These are phyloP conservation scores for Petrocephalus zakoni DNA, from an alignment of 2,113 vertebrate genomes.

Conservation along the genomic window DNA sequence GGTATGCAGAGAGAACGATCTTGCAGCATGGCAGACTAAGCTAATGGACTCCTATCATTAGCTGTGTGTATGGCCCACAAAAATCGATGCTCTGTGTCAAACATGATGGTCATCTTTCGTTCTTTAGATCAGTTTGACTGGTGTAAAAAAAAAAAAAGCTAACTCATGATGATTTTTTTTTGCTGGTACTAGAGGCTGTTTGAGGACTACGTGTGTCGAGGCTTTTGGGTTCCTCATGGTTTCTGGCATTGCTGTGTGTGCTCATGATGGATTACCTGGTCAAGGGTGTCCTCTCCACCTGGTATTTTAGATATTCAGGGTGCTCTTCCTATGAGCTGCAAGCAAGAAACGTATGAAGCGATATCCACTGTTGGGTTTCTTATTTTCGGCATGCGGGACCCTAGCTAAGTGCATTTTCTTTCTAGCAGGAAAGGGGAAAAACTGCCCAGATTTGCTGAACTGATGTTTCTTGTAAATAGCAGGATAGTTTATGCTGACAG, in stretches of 20 bases:
- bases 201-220: background rate
- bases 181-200: background rate
- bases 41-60: background rate
- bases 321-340: background rate
- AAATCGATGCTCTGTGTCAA: background rate
- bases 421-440: background rate
- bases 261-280: background rate
- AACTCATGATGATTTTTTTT: background rate
- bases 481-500: background rate
- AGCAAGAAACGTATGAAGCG: background rate
- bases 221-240: background rate
- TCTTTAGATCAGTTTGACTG: background rate
- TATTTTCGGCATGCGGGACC: background rate
- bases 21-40: background rate
- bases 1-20: background rate
- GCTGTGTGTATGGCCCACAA: background rate
- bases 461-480: background rate
- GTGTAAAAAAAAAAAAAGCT: background rate
- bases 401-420: background rate
- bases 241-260: background rate
- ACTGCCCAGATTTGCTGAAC: background rate
- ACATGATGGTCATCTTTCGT: background rate
- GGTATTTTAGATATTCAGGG: background rate
- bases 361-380: background rate
- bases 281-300: background rate